phyloP scores from a whole-genome alignment of 2,888 invertebrate species.

The Diarsia brunnea region DNA sequence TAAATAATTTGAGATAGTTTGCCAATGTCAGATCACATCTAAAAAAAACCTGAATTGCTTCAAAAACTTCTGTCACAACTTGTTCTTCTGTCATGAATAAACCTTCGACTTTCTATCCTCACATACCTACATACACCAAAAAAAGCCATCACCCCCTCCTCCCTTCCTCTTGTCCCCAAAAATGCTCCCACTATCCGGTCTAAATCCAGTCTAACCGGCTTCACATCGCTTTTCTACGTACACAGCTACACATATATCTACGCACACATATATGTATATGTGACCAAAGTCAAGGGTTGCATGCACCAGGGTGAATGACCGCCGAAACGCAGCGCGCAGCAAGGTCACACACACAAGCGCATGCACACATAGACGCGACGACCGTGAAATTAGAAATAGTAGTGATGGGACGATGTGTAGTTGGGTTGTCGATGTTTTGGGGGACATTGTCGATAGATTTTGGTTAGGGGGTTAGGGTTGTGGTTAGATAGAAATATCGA shows the following conservation, averaged over 20 bases:
- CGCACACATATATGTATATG: slow-evolving; percentile 55
- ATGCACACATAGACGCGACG: slow-evolving; percentile 80
- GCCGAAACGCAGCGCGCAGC: slow-evolving; percentile 87
- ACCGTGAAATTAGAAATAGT: slow-evolving; percentile 89
- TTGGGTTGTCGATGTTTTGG: slow-evolving; percentile 41
- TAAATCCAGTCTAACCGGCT: slow-evolving; percentile 53
- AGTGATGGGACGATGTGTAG: slow-evolving; percentile 74
- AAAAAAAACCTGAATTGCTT: too few relatives aligned
- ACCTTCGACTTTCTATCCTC: neutral
- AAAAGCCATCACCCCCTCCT: neutral
- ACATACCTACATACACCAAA: neutral
- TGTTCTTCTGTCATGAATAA: neutral
- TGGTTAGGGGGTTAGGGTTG: neutral
- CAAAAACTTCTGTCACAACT: neutral
- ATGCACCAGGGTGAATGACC: slow-evolving; percentile 87
- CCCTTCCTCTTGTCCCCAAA: neutral
- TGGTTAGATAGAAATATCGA: neutral
- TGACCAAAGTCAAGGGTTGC: slow-evolving; percentile 87
- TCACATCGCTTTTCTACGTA: slow-evolving; percentile 49
- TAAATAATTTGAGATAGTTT: neutral
- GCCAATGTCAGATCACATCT: too few relatives aligned
- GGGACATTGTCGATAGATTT: slow-evolving; percentile 32
- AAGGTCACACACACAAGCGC: slow-evolving; percentile 88
- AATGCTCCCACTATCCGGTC: slow-evolving; percentile 34
- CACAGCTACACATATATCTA: slow-evolving; percentile 21